Percentiles rank a stretch among this genome's conserved stretches.
Conservation (phyloP, 1,140 invertebrate species). For the Drosophila seguyi region DNA sequence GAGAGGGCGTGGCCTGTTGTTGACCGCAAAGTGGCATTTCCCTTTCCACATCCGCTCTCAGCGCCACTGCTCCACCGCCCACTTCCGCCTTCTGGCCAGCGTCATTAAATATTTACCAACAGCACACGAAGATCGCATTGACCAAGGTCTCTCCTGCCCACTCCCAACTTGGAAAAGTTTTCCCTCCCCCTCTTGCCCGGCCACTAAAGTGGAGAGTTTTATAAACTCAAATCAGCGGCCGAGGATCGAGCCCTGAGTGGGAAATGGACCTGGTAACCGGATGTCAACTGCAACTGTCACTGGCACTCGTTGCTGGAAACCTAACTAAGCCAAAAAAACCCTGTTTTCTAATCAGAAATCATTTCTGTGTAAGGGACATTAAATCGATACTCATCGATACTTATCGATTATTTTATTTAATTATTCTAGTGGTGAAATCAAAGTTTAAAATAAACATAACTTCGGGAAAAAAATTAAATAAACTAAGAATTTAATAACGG, state of each 20-base stretch:
- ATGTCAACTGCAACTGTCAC: not conserved
- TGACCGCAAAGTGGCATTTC: slow-evolving; percentile 76
- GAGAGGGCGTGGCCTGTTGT: slow-evolving; percentile 48
- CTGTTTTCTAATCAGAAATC: no score
- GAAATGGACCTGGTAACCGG: not conserved
- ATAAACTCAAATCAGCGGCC: not conserved
- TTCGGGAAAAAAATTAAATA: no score
- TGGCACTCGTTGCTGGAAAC: not conserved
- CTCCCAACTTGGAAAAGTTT: not conserved
- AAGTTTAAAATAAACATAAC: not conserved
- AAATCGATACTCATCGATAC: not conserved
- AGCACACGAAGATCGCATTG: slow-evolving; percentile 5
- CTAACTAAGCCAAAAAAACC: not conserved
- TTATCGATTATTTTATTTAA: not conserved
- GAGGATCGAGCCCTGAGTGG: not conserved
- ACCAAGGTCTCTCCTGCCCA: not conserved
- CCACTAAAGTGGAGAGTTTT: not conserved
- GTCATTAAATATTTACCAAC: slow-evolving; percentile 37
- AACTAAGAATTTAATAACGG: no score
- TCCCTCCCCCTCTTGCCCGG: not conserved
- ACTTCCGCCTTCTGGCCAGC: slow-evolving; percentile 11
- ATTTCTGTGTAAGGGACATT: not conserved
- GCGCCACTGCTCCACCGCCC: not conserved
- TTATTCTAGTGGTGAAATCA: not conserved
- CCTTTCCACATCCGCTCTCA: slow-evolving; percentile 58